Evolutionary conservation across 2,888 invertebrate species (phyloP).

Genomic region (Agriopis leucophaearia): DNA sequence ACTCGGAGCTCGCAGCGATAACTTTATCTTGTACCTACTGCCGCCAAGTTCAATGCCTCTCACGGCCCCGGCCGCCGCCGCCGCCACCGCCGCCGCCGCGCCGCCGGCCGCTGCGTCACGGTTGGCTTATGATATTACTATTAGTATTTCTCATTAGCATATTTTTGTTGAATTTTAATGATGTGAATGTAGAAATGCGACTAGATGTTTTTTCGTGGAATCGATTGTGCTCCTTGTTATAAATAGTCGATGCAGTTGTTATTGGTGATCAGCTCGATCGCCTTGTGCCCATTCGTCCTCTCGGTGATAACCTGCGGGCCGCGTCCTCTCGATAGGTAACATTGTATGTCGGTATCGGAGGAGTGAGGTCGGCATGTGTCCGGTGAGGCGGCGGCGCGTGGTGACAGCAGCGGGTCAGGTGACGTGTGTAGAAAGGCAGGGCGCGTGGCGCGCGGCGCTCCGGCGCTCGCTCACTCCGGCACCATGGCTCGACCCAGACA

Average conservation of each 20-base stretch:
- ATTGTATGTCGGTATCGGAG: conserved; percentile 1
- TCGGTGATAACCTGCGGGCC: conserved; percentile 31
- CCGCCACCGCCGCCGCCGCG: background rate
- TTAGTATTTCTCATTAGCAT: background rate
- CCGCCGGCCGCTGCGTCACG: no score
- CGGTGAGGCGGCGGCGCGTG: conserved; percentile 44
- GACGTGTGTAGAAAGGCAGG: conserved; percentile 66
- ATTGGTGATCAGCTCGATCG: background rate
- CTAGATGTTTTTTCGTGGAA: no score
- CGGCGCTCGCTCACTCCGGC: conserved; percentile 73
- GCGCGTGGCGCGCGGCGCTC: conserved; percentile 48
- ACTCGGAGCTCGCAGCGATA: conserved; percentile 26
- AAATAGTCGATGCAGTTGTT: background rate
- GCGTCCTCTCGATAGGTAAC: conserved; percentile 1
- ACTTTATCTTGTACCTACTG: conserved; percentile 23
- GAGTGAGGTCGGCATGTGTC: conserved; percentile 28
- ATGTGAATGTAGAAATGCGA: background rate
- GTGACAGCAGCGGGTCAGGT: conserved; percentile 56
- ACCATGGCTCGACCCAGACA: conserved; percentile 83
- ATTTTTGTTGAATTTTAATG: background rate
- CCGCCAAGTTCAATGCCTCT: conserved; percentile 32
- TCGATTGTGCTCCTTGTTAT: no score
- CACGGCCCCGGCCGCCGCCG: conserved; percentile 9
- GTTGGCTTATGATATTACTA: no score
- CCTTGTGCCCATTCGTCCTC: background rate